These are phyloP conservation scores for Calameuta idolon DNA, from an alignment of 2,888 invertebrate genomes.

Conservation along the genomic window DNA sequence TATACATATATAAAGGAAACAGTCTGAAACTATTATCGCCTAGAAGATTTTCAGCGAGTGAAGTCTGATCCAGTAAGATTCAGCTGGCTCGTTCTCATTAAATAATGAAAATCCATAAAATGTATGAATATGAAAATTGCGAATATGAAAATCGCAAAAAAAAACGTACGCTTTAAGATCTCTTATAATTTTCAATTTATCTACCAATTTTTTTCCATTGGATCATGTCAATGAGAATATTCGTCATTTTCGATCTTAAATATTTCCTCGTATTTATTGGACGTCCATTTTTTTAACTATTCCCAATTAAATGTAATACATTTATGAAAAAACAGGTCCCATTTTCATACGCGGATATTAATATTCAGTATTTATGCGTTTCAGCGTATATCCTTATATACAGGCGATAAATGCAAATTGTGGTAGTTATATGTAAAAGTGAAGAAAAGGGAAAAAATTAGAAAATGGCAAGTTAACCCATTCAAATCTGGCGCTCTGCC, in stretches of 20 bases:
- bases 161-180: too few species aligned
- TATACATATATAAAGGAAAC: neutral
- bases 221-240: neutral
- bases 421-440: neutral
- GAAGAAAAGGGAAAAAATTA: neutral
- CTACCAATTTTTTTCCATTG: neutral
- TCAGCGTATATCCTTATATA: too few species aligned
- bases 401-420: too few species aligned
- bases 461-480: neutral
- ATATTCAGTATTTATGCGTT: too few species aligned
- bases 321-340: neutral
- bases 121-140: neutral
- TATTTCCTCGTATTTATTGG: neutral
- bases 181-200: neutral
- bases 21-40: neutral
- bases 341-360: neutral
- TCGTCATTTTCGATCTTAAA: neutral
- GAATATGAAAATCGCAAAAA: too few species aligned
- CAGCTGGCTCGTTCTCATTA: neutral
- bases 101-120: neutral
- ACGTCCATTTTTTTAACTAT: neutral
- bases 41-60: neutral
- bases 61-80: neutral
- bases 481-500: neutral
- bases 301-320: neutral